Conservation (phyloP, 2,888 invertebrate species). For the Thalpophila matura region DNA sequence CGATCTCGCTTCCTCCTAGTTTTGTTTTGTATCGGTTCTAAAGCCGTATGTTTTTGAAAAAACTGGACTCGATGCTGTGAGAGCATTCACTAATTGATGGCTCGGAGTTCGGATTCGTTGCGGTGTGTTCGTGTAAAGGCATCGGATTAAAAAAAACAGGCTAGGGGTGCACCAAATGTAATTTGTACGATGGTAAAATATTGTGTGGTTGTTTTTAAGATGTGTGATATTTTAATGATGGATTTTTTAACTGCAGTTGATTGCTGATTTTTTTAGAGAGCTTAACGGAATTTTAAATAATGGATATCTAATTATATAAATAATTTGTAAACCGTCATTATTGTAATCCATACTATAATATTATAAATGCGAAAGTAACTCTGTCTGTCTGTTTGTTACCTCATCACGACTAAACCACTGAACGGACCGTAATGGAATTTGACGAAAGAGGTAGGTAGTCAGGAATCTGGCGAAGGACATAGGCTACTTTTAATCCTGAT, state of each 20-base stretch:
- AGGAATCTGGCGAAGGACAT: no score
- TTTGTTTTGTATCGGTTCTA: slow-evolving; percentile 78
- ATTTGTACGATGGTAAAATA: slow-evolving; percentile 28
- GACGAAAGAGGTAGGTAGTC: no score
- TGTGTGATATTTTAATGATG: not conserved
- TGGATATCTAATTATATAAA: not conserved
- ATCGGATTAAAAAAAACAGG: slow-evolving; percentile 53
- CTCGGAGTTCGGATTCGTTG: slow-evolving; percentile 77
- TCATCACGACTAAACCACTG: no score
- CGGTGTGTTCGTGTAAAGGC: slow-evolving; percentile 75
- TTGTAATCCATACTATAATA: no score
- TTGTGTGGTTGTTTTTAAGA: slow-evolving; percentile 6
- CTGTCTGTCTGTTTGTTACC: no score
- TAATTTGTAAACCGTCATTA: no score
- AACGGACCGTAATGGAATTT: no score
- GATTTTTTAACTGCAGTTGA: not conserved
- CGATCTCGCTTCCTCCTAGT: slow-evolving; percentile 72
- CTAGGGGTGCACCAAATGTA: slow-evolving; percentile 42
- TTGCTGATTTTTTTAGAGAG: not conserved
- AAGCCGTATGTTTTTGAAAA: slow-evolving; percentile 83
- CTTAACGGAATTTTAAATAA: not conserved
- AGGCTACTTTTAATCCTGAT: no score
- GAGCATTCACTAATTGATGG: slow-evolving; percentile 87
- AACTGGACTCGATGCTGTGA: slow-evolving; percentile 77
- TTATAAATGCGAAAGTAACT: no score